Percentiles rank a stretch among this genome's conserved stretches.
These are phyloP conservation scores for Onychomys leucogaster DNA, from an alignment of 2,797 vertebrate genomes.

Conservation along the genomic window DNA sequence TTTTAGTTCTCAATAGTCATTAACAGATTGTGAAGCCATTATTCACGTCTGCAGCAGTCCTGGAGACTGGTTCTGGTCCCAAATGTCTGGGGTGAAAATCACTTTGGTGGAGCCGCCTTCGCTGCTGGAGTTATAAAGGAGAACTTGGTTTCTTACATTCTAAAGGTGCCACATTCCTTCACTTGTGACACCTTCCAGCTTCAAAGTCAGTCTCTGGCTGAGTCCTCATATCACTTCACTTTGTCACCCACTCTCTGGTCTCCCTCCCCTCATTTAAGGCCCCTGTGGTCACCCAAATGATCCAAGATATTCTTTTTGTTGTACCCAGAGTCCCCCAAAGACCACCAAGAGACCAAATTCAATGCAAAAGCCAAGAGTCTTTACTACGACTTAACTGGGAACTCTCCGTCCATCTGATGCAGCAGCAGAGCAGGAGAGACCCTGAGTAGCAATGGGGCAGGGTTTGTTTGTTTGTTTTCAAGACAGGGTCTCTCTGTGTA, in stretches of 20 bases:
- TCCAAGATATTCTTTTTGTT: neutral
- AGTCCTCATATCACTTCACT: neutral
- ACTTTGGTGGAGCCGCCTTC: neutral
- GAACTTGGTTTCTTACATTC: slow-evolving; percentile 1
- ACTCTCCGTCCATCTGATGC: no score
- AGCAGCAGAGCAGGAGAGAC: no score
- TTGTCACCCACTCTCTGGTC: neutral
- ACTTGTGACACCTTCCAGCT: neutral
- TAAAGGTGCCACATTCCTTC: neutral
- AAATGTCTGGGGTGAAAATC: neutral
- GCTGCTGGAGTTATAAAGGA: neutral
- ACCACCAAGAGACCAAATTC: no score
- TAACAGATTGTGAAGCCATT: neutral
- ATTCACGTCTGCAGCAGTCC: neutral
- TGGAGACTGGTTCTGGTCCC: neutral
- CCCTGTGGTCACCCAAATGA: neutral
- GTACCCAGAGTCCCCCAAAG: no score
- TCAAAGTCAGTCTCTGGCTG: neutral
- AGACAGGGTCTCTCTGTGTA: no score
- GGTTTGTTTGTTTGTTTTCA: no score
- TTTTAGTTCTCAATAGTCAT: neutral
- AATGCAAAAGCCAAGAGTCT: no score
- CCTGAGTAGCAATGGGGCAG: no score
- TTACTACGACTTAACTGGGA: no score
- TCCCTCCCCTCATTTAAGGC: neutral